Evolutionary conservation across 2,797 vertebrate species (phyloP).

Genomic region (Tenualosa ilisha): DNA sequence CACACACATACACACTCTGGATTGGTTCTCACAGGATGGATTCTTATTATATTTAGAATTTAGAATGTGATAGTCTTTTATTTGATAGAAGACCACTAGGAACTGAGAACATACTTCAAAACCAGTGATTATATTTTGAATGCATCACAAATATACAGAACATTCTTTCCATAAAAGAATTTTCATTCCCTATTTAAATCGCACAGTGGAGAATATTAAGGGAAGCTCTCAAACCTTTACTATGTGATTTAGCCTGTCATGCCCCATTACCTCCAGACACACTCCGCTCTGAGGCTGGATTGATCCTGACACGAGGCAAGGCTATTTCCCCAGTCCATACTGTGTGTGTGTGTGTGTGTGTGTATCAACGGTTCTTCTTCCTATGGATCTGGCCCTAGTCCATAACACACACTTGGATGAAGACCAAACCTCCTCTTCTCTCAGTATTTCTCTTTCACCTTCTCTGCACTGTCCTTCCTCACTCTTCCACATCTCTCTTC

Average conservation of each 20-base stretch:
- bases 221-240: too few species aligned
- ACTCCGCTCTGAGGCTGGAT: neutral
- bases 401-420: neutral
- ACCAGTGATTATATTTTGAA: neutral
- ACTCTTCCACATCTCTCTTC: neutral
- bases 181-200: neutral
- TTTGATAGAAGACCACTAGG: neutral
- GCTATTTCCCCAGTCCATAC: neutral
- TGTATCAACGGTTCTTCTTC: neutral
- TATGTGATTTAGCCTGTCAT: neutral
- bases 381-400: neutral
- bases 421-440: neutral
- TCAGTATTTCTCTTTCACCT: neutral
- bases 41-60: too few species aligned
- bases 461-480: neutral
- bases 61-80: too few species aligned
- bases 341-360: neutral
- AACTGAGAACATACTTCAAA: neutral
- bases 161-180: neutral
- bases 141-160: neutral
- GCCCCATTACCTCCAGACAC: neutral
- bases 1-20: too few species aligned
- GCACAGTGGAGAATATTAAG: neutral
- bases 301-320: neutral
- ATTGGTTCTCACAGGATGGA: too few species aligned